Evolutionary conservation across 1,140 invertebrate species (phyloP).

Genomic region (Drosophila burlai): DNA sequence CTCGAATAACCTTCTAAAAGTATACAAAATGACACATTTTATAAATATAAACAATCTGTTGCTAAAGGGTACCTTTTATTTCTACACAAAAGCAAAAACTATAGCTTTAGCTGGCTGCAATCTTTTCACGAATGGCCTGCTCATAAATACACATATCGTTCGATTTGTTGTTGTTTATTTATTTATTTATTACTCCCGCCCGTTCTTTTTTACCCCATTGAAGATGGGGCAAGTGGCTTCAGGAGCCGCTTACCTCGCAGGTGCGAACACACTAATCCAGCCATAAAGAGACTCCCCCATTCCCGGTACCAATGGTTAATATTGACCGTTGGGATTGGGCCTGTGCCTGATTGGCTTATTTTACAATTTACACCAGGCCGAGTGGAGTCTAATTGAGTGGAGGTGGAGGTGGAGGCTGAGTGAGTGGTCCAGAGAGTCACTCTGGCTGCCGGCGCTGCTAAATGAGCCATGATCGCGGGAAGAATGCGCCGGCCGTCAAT

Average conservation of each 20-base stretch:
- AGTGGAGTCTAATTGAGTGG: not conserved
- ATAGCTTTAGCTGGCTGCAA: not conserved
- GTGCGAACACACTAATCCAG: conserved; percentile 61
- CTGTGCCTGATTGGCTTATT: conserved; percentile 63
- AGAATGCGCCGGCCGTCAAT: conserved; percentile 54
- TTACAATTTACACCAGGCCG: conserved; percentile 48
- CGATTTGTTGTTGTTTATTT: conserved; percentile 23
- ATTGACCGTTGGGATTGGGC: conserved; percentile 48
- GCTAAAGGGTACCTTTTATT: not conserved
- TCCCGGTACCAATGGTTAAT: conserved; percentile 38
- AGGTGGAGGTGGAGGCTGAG: not conserved
- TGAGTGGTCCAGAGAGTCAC: conserved; percentile 11
- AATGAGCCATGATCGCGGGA: conserved; percentile 48
- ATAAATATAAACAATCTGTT: not conserved
- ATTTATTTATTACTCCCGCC: conserved; percentile 7
- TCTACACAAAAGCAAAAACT: not conserved
- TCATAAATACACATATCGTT: conserved; percentile 27
- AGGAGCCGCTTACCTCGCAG: conserved; percentile 15
- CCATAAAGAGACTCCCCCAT: conserved; percentile 23
- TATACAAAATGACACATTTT: too few species aligned
- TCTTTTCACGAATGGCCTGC: conserved; percentile 14
- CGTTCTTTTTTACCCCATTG: conserved; percentile 3
- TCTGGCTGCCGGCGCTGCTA: conserved; percentile 19
- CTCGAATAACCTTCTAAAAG: not conserved
- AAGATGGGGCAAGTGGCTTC: not conserved